Base-by-base conservation (phyloP, 2,113 vertebrate species). In the Vidua macroura region DNA sequence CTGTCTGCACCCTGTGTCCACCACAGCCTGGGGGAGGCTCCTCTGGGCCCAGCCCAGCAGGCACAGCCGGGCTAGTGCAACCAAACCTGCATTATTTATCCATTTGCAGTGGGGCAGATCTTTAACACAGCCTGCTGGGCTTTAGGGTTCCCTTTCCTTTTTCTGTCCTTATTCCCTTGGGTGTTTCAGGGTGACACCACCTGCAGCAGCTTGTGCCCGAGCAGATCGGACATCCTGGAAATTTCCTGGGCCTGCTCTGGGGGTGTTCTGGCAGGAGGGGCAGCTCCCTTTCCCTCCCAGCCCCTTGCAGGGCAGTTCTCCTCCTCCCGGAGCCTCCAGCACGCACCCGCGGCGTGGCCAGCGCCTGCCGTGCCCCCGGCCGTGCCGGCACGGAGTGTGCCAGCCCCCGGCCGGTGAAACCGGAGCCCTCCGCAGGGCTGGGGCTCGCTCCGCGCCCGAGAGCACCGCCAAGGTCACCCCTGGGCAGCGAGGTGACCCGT, bases 11-110 rank as follows among this genome's bases (percentile, higher is more conserved):
- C 7, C 64, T 17, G 22, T 23, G 70, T 31, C 66, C 14, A 0
- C 2, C 18, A 2, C 48, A 37, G 81, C 72, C 70, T 1, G 1
- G 48, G 48, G 73, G 33, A 66, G 63, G 59, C 31, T 74, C 39
- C 52, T 24, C 22, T 15, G 23, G 4, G 8, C 46, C 60, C 15
- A 3, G 24, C 24, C 63, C 41, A 6, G 63, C 35, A 21, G 59
- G 25, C n/a, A 24, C 48, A 30, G n/a, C 30, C 1, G 1, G 31
- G 7, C 46, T 6, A 6, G 5, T 0, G 18, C 52, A 37, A 15
- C 16, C 33, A 35, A 23, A 44, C 12, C 35, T 43, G 22, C 28
- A 2, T 10, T 4, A 7, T 23, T 70, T 4, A 17, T 15, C 30
- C 4, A 5, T 58, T 77, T 67, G 18, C 43, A 9, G 5, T 1